Percentiles rank a stretch among this genome's conserved stretches.
These are phyloP conservation scores for Andrena chrysosceles DNA, from an alignment of 2,888 invertebrate genomes.

Conservation along the genomic window DNA sequence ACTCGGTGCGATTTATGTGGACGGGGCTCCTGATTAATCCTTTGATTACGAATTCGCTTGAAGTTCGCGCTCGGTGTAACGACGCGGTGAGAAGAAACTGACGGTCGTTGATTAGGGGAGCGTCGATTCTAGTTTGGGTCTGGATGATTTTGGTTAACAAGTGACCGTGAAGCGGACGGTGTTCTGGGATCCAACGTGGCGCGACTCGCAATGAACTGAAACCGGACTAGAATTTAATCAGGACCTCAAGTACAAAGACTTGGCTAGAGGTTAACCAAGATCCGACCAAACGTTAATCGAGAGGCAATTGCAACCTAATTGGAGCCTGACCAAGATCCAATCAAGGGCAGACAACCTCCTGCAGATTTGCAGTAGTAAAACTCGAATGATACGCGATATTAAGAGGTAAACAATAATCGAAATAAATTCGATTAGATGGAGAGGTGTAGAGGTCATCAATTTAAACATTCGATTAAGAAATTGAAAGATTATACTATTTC, in stretches of 20 bases:
- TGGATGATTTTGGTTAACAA: neutral
- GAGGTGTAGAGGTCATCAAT: too few relatives aligned
- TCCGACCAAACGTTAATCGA: constrained; percentile 17
- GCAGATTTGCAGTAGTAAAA: neutral
- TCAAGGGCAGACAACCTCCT: neutral
- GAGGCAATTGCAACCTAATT: constrained; percentile 35
- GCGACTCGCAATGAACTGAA: neutral
- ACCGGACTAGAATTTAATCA: constrained; percentile 29
- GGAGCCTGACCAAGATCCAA: constrained; percentile 23
- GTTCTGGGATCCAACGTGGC: neutral
- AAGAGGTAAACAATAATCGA: neutral
- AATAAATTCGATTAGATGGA: neutral
- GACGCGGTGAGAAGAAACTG: neutral
- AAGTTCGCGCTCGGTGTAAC: neutral
- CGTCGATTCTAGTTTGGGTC: neutral
- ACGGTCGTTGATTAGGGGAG: neutral
- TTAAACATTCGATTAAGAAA: too few relatives aligned
- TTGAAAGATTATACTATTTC: too few relatives aligned
- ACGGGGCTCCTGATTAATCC: constrained; percentile 12
- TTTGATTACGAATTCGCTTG: constrained; percentile 15
- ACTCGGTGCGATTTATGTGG: neutral
- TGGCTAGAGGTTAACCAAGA: constrained; percentile 35
- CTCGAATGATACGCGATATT: neutral
- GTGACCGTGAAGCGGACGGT: neutral
- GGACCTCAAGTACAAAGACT: constrained; percentile 28